These are phyloP conservation scores for Synanthedon myopaeformis DNA, from an alignment of 2,888 invertebrate species.

Conservation along the genomic window DNA sequence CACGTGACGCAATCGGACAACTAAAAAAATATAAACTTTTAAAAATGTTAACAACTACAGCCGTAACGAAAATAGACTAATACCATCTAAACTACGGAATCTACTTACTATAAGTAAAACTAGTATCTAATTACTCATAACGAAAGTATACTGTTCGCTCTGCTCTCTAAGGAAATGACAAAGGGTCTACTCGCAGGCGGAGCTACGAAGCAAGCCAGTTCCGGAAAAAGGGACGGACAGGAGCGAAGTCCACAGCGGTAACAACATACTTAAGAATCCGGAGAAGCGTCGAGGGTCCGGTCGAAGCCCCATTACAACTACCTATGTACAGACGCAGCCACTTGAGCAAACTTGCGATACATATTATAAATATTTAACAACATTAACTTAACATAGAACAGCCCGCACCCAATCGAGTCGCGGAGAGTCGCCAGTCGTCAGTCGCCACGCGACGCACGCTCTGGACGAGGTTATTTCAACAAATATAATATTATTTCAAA, in stretches of 20 bases:
- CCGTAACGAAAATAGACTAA: conserved; percentile 69
- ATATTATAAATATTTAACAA: conserved; percentile 34
- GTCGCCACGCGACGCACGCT: conserved; percentile 20
- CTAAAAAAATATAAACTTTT: conserved; percentile 65
- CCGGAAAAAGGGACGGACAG: conserved; percentile 24
- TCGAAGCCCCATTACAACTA: conserved; percentile 43
- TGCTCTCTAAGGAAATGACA: conserved; percentile 54
- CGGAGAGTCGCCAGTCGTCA: conserved; percentile 13
- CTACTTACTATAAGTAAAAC: conserved; percentile 58
- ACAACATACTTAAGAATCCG: conserved; percentile 22
- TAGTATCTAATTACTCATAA: conserved; percentile 60
- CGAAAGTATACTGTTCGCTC: conserved; percentile 54
- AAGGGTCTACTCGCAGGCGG: conserved; percentile 23
- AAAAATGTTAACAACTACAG: conserved; percentile 68
- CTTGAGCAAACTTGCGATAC: conserved; percentile 48
- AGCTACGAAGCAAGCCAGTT: conserved; percentile 41
- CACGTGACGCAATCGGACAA: conserved; percentile 41
- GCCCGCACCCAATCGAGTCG: conserved; percentile 11
- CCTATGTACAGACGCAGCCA: conserved; percentile 58
- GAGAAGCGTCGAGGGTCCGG: conserved; percentile 24
- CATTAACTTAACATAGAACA: conserved; percentile 25
- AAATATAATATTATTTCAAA: conserved; percentile 23
- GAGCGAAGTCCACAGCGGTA: conserved; percentile 20
- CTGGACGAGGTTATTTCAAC: conserved; percentile 33
- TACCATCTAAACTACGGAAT: conserved; percentile 64